Evolutionary conservation across 2,888 invertebrate genomes (phyloP), one percentile per base, ranked within the genome.

Genomic region (Gisinianus flammeolus): DNA sequence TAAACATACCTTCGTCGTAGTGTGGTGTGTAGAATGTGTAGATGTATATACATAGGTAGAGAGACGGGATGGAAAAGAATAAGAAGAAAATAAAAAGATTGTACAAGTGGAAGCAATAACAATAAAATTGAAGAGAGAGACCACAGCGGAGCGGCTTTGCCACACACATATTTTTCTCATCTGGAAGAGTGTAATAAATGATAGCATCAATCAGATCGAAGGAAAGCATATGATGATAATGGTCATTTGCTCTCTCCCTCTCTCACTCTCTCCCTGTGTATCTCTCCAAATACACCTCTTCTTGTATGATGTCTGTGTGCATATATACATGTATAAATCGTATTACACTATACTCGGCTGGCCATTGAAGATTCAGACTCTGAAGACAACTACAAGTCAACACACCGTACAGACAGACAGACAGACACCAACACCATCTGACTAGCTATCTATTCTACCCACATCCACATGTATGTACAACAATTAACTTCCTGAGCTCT

Each of bases 101-200:
- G 24, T 44, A 71, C 54, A 56, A 71, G 76, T 76, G 70, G 77
- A 62, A 77, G 77, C 77, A 77, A 77, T 77, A 77, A 77, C 77
- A 77, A 77, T 77, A 77, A 70, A 77, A 77, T 64, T 19, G 58
- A 74, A 66, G 33, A 68, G 76, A 76, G 66, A 76, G 76, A 76
- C 76, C 76, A 70, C 77, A 77, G 70, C 77, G 58, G 70, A 24
- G 77, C 12, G 31, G 44, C 52, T 70, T 77, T 77, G 22, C 70
- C 24, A 58, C 62, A 31, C 77, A 77, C 52, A 56, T 58, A 24
- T 58, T 69, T 33, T 58, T 35, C 56, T 58, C 70, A 28, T 58
- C 26, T 62, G 24, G 22, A 58, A 69, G 52, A 24, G 35, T 66
- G 77, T 70, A 77, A 70, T 77, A 77, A 77, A 77, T 70, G 77